phyloP scores from a whole-genome alignment of 2,113 vertebrate species.

The Sinocyclocheilus anshuiensis region DNA sequence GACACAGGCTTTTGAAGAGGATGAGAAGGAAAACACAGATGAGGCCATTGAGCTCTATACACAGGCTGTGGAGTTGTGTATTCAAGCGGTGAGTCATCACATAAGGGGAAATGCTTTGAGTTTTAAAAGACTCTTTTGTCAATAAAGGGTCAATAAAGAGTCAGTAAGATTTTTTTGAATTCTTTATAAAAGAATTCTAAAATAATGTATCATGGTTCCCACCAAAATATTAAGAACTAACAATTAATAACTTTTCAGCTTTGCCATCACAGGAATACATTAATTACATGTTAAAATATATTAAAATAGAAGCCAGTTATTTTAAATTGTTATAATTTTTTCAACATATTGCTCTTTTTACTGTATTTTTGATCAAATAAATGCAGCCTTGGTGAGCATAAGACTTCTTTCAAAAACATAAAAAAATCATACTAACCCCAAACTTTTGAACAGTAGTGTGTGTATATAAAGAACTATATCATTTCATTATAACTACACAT shows the following conservation, averaged over 20 bases:
- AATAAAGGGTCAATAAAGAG: too few species aligned
- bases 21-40: constrained; percentile 89
- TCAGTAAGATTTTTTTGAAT: too few species aligned
- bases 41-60: constrained; percentile 95
- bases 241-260: not conserved
- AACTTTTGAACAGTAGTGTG: not conserved
- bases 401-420: not conserved
- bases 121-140: not conserved
- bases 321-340: not conserved
- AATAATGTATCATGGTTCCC: too few species aligned
- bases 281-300: not conserved
- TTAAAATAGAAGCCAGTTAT: not conserved
- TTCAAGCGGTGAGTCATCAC: constrained; percentile 84
- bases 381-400: not conserved
- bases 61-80: constrained; percentile 95
- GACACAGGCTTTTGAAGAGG: constrained; percentile 96
- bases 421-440: not conserved
- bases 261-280: not conserved
- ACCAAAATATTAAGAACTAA: too few species aligned
- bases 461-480: not conserved
- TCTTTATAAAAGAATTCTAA: too few species aligned
- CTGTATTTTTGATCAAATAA: too few species aligned
- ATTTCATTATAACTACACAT: not conserved
- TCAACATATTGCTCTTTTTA: too few species aligned
- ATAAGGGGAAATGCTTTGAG: not conserved